These are phyloP conservation scores for Nephrotoma guestfalica DNA, from an alignment of 2,888 invertebrate species.

Conservation along the genomic window DNA sequence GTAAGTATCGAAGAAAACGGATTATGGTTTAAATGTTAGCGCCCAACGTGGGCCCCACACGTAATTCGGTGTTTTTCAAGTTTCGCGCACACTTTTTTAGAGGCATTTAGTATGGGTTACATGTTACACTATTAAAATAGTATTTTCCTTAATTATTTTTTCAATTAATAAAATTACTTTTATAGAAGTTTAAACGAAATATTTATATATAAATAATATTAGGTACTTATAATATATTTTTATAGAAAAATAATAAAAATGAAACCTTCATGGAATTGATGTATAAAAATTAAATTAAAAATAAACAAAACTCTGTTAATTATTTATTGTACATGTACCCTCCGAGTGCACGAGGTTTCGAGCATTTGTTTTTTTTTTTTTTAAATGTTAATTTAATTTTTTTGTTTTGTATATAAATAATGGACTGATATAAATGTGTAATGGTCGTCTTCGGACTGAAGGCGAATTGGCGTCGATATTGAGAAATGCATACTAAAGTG, in stretches of 20 bases:
- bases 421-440: not conserved
- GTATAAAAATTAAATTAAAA: not conserved
- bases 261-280: not conserved
- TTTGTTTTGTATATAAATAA: not conserved
- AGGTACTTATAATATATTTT: not conserved
- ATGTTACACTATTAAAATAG: not conserved
- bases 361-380: not conserved
- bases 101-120: not conserved
- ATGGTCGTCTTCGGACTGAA: not conserved
- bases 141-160: not conserved
- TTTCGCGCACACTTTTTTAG: not conserved
- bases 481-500: not conserved
- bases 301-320: not conserved
- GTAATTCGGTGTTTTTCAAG: not conserved
- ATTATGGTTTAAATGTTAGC: not conserved
- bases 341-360: not conserved
- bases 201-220: not conserved
- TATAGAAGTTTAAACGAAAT: not conserved
- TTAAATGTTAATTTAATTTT: not conserved
- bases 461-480: not conserved
- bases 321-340: not conserved
- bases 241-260: not conserved
- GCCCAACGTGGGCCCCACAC: not conserved
- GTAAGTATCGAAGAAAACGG: not conserved
- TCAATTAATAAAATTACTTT: not conserved